Conservation (phyloP, 2,113 vertebrate species). For the Myrmecobius fasciatus region DNA sequence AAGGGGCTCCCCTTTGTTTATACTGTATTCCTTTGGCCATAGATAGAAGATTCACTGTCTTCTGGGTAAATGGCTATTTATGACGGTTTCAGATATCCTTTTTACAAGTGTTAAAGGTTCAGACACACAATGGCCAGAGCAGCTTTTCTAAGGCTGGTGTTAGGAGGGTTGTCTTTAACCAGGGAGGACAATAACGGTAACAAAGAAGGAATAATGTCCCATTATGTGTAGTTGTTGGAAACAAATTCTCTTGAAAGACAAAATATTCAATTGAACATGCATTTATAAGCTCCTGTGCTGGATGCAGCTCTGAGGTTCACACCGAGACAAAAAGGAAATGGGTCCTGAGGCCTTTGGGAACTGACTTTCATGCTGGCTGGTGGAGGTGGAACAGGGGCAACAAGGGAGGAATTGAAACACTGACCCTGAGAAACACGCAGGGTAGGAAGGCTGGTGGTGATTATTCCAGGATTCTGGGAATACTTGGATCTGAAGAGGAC, state of each 20-base stretch:
- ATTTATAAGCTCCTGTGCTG: not conserved
- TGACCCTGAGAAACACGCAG: not conserved
- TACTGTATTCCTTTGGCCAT: constrained; percentile 47
- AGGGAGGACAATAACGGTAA: not conserved
- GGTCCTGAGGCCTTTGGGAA: not conserved
- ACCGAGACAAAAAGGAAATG: not conserved
- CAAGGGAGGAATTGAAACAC: not conserved
- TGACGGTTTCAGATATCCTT: constrained; percentile 41
- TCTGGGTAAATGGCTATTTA: not conserved
- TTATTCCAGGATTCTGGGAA: not conserved
- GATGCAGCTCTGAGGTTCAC: not conserved
- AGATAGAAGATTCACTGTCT: constrained; percentile 48
- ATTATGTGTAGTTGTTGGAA: constrained; percentile 37
- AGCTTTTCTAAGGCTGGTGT: constrained; percentile 40
- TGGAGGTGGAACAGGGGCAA: too few relatives aligned
- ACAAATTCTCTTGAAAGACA: constrained; percentile 5
- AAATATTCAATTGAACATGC: not conserved
- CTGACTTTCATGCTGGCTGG: not conserved
- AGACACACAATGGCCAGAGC: constrained; percentile 36
- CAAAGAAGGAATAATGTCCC: constrained; percentile 24
- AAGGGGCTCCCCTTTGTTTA: constrained; percentile 26
- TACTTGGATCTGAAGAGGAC: not conserved
- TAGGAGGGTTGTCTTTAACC: constrained; percentile 50
- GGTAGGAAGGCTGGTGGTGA: not conserved
- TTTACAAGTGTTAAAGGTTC: constrained; percentile 29